Evolutionary conservation across 2,797 vertebrate species (phyloP).

Genomic region (Eospalax fontanierii): DNA sequence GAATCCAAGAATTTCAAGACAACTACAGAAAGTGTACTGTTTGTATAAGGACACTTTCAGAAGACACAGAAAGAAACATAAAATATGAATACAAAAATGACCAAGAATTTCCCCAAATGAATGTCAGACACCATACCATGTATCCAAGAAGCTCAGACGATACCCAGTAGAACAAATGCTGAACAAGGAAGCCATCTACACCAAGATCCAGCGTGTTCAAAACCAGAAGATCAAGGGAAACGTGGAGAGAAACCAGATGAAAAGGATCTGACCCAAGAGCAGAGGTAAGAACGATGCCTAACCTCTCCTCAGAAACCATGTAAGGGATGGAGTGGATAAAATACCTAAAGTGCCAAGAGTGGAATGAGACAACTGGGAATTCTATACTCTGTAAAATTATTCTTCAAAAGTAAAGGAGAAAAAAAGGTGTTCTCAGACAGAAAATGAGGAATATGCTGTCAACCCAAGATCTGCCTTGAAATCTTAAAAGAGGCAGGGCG

Average conservation of each 20-base stretch:
- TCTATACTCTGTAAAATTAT: not conserved
- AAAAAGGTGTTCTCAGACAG: not conserved
- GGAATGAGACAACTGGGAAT: not conserved
- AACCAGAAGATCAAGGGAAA: not conserved
- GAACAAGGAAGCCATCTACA: not conserved
- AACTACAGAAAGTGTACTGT: not conserved
- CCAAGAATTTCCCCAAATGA: not conserved
- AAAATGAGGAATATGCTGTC: not conserved
- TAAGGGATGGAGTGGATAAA: not conserved
- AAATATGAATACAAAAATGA: not conserved
- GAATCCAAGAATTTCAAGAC: not conserved
- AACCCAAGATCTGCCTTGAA: not conserved
- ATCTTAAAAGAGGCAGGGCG: no score
- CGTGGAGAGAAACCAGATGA: not conserved
- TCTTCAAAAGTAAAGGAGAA: not conserved
- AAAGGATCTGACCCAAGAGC: not conserved
- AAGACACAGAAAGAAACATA: not conserved
- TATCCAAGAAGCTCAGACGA: not conserved
- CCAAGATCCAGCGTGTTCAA: not conserved
- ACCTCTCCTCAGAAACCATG: not conserved
- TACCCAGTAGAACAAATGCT: not conserved
- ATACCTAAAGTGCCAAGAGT: not conserved
- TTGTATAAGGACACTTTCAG: no score
- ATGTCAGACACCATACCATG: not conserved
- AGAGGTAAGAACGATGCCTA: not conserved